A percentile compares a stretch with the other conserved stretches of the same genome.
Evolutionary conservation across 2,888 invertebrate species (phyloP).

Genomic region (Agrypnus murinus): DNA sequence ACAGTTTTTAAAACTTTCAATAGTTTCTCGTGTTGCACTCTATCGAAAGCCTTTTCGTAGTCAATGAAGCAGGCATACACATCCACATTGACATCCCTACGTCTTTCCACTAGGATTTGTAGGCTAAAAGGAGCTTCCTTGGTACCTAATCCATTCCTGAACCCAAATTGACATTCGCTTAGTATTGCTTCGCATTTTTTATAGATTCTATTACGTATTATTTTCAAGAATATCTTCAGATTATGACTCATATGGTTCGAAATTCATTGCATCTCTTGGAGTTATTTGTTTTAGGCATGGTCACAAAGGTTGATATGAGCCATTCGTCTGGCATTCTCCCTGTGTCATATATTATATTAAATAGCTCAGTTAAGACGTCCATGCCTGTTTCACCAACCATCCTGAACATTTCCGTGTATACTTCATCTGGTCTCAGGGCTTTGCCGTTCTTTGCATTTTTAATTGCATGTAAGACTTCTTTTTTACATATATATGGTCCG

Average conservation of each 20-base stretch:
- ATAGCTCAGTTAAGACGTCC: slow-evolving; percentile 16
- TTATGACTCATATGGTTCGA: slow-evolving; percentile 50
- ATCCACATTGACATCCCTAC: slow-evolving; percentile 23
- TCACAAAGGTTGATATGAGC: slow-evolving; percentile 41
- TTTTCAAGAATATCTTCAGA: slow-evolving; percentile 49
- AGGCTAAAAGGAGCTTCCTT: too few relatives aligned
- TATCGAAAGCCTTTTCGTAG: too few relatives aligned
- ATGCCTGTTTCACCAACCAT: slow-evolving; percentile 13
- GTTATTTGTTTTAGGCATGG: slow-evolving; percentile 48
- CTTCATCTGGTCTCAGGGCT: slow-evolving; percentile 6
- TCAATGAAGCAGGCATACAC: slow-evolving; percentile 17
- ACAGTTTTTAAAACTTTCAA: background rate
- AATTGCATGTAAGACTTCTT: slow-evolving; percentile 10
- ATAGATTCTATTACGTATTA: too few relatives aligned
- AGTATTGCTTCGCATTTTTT: slow-evolving; percentile 27
- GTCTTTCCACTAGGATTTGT: slow-evolving; percentile 22
- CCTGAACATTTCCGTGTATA: slow-evolving; percentile 7
- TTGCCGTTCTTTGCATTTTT: slow-evolving; percentile 19
- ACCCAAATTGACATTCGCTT: slow-evolving; percentile 25
- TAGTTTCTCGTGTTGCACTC: too few relatives aligned
- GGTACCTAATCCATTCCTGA: slow-evolving; percentile 9
- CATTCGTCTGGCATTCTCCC: slow-evolving; percentile 42
- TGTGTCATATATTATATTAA: slow-evolving; percentile 22
- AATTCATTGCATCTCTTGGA: slow-evolving; percentile 45
- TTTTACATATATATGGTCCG: slow-evolving; percentile 21